Base-by-base conservation (phyloP, 2,113 vertebrate genomes). In the Aviceda subcristata region DNA sequence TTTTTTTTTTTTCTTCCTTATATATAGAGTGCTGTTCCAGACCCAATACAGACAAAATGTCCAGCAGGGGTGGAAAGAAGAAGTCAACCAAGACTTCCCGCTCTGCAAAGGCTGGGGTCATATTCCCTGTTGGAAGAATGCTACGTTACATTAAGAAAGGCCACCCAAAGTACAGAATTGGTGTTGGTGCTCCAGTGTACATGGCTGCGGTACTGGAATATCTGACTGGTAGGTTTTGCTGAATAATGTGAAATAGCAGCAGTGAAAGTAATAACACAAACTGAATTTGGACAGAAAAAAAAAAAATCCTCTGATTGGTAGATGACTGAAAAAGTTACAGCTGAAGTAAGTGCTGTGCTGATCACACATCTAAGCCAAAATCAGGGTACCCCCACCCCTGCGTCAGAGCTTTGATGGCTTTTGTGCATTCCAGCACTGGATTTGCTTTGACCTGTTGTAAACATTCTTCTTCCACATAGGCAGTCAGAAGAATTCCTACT, bases 91-190 rank as follows among this genome's bases (percentile, higher is more conserved):
- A 99, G 98, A 99, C 99, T 34, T 99, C 99, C 24, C 98, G 99
- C 94, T 99, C 99, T 0, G 98, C 99, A 26, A 99, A 99, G 97
- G 99, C 99, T 3, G 99, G 99, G 19, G 99, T 99, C 83, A 99
- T 99, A 96, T 99, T 99, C 96, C 99, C 99, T 0, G 99, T 99
- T 41, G 99, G 99, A n/a, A 98, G 99, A 85, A 99, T 99, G 99
- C 98, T 99, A 66, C 99, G 99, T 62, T 99, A 99, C 97, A 99
- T 99, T 92, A 99, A 99, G 94, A 99, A 99, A 93, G 99, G 99
- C 51, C 98, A 99, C 71, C 99, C 99, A 0, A 99, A 99, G 90
- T 99, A 99, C 95, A 98, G 99, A 90, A 99, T 99, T 29, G 99
- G 99, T 21, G 99, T 99, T 63, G 99, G 99, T 64, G 99, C 99